phyloP scores from a whole-genome alignment of 1,140 invertebrate genomes.

The Episyrphus balteatus region DNA sequence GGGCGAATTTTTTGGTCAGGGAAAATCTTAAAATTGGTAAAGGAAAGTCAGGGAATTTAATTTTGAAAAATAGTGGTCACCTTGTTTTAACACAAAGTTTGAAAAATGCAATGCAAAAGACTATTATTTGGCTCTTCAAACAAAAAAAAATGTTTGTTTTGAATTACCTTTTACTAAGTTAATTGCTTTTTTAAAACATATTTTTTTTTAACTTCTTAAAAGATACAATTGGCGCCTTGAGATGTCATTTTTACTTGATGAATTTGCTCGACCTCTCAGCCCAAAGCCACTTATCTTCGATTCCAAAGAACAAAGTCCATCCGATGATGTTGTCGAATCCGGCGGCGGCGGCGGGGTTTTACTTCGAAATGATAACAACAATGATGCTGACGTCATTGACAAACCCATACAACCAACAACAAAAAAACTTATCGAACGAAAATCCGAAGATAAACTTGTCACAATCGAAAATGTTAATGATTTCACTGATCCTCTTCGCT shows the following conservation, averaged over 20 bases:
- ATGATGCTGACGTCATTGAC: slow-evolving; percentile 6
- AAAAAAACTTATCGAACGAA: slow-evolving; percentile 15
- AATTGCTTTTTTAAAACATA: too few species aligned
- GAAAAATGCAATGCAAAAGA: too few species aligned
- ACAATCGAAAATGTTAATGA: slow-evolving; percentile 49
- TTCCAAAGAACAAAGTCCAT: slow-evolving; percentile 30
- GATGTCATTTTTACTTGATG: slow-evolving; percentile 75
- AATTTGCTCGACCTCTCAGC: slow-evolving; percentile 39
- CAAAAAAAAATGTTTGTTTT: too few species aligned
- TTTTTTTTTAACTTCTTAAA: neutral
- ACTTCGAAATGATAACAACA: neutral
- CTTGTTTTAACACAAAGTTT: too few species aligned
- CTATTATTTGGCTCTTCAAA: too few species aligned
- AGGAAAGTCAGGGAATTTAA: too few species aligned
- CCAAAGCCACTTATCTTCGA: slow-evolving; percentile 31
- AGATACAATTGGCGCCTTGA: slow-evolving; percentile 85
- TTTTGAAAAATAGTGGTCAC: too few species aligned
- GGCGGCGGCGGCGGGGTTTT: too few species aligned
- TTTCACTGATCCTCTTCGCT: slow-evolving; percentile 65
- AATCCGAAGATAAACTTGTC: slow-evolving; percentile 41
- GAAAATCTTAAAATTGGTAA: too few species aligned
- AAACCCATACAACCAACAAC: neutral
- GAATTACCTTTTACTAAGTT: too few species aligned
- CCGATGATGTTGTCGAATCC: slow-evolving; percentile 9
- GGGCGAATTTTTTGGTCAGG: too few species aligned